Evolutionary conservation across 2,888 invertebrate genomes (phyloP).

Genomic region (Gari tellinella): DNA sequence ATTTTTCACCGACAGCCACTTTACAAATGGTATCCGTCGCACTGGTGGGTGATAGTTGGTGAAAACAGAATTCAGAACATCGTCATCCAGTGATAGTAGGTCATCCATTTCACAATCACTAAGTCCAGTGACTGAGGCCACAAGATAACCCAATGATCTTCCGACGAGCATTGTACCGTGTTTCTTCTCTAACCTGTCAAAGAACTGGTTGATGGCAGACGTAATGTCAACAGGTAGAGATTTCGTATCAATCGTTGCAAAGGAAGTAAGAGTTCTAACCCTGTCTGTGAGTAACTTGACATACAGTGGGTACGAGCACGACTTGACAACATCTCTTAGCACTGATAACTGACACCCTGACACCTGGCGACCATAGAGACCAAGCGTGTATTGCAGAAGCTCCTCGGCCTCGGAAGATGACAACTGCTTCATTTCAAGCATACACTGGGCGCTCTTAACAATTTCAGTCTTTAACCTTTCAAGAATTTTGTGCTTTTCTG

Average conservation of each 20-base stretch:
- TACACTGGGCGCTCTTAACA: slow-evolving; percentile 37
- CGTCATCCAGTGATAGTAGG: slow-evolving; percentile 82
- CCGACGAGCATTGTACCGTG: slow-evolving; percentile 76
- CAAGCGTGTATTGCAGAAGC: slow-evolving; percentile 61
- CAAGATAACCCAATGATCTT: slow-evolving; percentile 76
- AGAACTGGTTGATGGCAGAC: slow-evolving; percentile 69
- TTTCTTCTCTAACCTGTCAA: slow-evolving; percentile 73
- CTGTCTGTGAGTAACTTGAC: slow-evolving; percentile 70
- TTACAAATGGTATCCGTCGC: slow-evolving; percentile 72
- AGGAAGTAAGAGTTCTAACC: slow-evolving; percentile 70
- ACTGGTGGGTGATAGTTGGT: slow-evolving; percentile 65
- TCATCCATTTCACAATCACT: slow-evolving; percentile 84
- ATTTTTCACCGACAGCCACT: slow-evolving; percentile 79
- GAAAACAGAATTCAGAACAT: slow-evolving; percentile 75
- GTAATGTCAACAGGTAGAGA: slow-evolving; percentile 64
- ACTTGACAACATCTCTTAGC: slow-evolving; percentile 63
- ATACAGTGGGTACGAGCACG: slow-evolving; percentile 76
- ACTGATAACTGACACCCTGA: slow-evolving; percentile 70
- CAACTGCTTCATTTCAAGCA: slow-evolving; percentile 49
- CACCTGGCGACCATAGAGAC: slow-evolving; percentile 64
- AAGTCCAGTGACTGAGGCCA: slow-evolving; percentile 80
- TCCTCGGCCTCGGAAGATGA: slow-evolving; percentile 55
- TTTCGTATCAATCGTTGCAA: slow-evolving; percentile 29
- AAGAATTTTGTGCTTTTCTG: slow-evolving; percentile 66
- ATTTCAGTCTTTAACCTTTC: slow-evolving; percentile 66